Evolutionary conservation across 1,140 invertebrate genomes (phyloP), one percentile per base, ranked within the genome.

Genomic region (Zaprionus gabonicus): DNA sequence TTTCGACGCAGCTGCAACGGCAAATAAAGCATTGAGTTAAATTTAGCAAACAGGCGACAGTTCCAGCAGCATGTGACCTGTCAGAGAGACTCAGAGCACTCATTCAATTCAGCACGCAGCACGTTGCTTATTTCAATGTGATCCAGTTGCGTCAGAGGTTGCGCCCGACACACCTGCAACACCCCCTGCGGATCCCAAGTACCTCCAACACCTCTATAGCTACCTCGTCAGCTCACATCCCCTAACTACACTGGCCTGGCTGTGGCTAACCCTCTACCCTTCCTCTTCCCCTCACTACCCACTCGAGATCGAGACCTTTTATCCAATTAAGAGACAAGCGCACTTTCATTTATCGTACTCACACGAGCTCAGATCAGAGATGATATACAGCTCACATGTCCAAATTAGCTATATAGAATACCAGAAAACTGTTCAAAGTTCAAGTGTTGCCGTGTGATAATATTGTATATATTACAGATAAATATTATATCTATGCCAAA

Each of bases 1-100:
- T 91, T 15, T 64, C 77, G 59, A 38, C n/a, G 17, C 6, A 71
- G 13, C 83, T 87, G 79, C 7, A 80, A 80, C 75, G n/a, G 17
- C 7, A 28, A 63, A 58, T n/a, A 41, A 41, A 41, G 13, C 20
- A 65, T 56, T 36, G 25, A 27, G 25, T 25, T 25, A 59, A 68
- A 60, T 34, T 71, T 67, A 46, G 20, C 34, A 63, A 27, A 38
- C 17, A 51, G 9, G 5, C 56, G 25, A 23, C 51, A 56, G 12
- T 31, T 28, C 60, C 5, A 49, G 44, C 44, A 27, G 59, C 36
- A 51, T 46, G 38, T n/a, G 27, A 20, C 23, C 31, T 25, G 34
- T 55, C 25, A 17, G 41, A 66, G n/a, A 4, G 4, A 20, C 44
- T 46, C 17, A 49, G 9, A 46, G 46, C 23, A 49, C 46, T 55